Evolutionary conservation across 1,140 invertebrate species (phyloP).

Genomic region (Caenorhabditis tropicalis): DNA sequence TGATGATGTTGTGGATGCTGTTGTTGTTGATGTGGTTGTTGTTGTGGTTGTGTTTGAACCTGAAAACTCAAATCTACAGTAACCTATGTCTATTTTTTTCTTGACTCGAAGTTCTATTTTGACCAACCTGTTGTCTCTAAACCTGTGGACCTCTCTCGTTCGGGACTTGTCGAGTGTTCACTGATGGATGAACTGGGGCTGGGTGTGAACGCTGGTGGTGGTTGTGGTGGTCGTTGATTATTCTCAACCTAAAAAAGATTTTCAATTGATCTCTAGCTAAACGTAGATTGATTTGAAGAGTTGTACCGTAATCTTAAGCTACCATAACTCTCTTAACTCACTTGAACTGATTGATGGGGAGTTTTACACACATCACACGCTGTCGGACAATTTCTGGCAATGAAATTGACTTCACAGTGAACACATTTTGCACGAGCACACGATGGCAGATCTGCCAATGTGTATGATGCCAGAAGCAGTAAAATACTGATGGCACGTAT

Average conservation of each 20-base stretch:
- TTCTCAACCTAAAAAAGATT: background rate
- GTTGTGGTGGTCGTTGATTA: conserved; percentile 4
- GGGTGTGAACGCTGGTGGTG: conserved; percentile 15
- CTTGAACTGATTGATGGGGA: background rate
- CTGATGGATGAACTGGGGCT: conserved; percentile 7
- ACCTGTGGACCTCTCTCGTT: conserved; percentile 28
- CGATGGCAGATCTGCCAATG: conserved; percentile 49
- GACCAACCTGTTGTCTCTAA: background rate
- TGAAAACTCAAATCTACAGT: no score
- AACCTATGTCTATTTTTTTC: no score
- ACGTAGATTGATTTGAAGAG: background rate
- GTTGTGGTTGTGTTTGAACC: no score
- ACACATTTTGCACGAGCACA: conserved; percentile 50
- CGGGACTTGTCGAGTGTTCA: conserved; percentile 14
- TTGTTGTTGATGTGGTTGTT: background rate
- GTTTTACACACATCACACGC: conserved; percentile 42
- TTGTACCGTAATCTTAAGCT: no score
- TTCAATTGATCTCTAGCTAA: no score
- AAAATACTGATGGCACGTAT: conserved; percentile 28
- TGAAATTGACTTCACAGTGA: conserved; percentile 55
- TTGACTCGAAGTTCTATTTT: no score
- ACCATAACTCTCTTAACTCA: no score
- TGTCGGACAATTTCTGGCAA: conserved; percentile 50
- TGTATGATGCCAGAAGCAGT: conserved; percentile 12
- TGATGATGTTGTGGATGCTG: background rate